Percentiles rank a stretch among this genome's conserved stretches.
Evolutionary conservation across 2,888 invertebrate genomes (phyloP).

Genomic region (Drosophila siamana): DNA sequence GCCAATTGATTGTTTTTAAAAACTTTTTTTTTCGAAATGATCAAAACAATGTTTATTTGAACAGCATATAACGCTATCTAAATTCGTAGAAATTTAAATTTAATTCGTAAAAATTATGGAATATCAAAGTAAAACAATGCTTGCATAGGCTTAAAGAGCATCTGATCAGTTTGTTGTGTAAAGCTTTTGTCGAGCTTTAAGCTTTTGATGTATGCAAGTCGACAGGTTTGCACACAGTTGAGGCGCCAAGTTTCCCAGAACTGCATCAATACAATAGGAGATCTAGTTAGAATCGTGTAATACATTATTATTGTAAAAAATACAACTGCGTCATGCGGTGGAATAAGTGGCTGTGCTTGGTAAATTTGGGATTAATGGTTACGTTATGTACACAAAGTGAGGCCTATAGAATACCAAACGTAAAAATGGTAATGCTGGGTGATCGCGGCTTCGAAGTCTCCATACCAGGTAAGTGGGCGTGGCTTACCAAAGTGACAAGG

Average conservation of each 20-base stretch:
- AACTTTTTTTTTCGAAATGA: too few relatives aligned
- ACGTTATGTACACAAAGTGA: background rate
- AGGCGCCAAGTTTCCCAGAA: conserved; percentile 22
- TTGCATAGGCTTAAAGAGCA: background rate
- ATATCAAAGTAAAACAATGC: background rate
- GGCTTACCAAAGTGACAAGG: background rate
- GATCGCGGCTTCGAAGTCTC: conserved; percentile 65
- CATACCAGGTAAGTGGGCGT: conserved; percentile 62
- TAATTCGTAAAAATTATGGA: too few relatives aligned
- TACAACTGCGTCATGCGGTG: conserved; percentile 52
- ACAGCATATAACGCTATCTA: too few relatives aligned
- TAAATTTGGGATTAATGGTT: background rate
- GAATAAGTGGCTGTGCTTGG: conserved; percentile 4
- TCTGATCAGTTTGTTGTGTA: background rate
- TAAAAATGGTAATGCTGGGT: conserved; percentile 55
- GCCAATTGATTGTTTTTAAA: too few relatives aligned
- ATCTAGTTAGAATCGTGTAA: background rate
- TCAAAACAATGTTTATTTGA: too few relatives aligned
- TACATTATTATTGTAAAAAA: conserved; percentile 8
- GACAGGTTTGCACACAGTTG: conserved; percentile 43
- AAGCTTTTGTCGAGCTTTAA: conserved; percentile 32
- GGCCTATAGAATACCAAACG: conserved; percentile 64
- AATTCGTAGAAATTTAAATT: too few relatives aligned
- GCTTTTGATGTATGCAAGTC: conserved; percentile 24
- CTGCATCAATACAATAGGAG: background rate